These are phyloP conservation scores for Trachelipus rathkii DNA, from an alignment of 1,140 invertebrate species.

Conservation along the genomic window DNA sequence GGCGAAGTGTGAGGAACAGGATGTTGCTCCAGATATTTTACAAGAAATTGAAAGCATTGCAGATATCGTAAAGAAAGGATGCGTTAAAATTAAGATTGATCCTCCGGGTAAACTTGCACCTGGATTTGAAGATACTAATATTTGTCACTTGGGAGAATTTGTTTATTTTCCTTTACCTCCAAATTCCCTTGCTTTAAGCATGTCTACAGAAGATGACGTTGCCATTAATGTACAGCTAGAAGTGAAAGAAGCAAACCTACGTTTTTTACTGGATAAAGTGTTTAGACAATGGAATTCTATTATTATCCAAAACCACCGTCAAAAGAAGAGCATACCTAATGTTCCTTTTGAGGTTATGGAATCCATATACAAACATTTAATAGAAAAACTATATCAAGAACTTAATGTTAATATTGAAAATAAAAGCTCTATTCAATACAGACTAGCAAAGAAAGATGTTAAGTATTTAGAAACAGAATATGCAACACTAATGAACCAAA, in stretches of 20 bases:
- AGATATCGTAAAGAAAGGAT: conserved; percentile 17
- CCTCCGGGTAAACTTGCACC: conserved; percentile 28
- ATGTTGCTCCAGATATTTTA: not conserved
- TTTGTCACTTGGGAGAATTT: conserved; percentile 32
- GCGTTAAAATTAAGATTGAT: conserved; percentile 26
- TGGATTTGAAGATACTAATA: conserved; percentile 23
- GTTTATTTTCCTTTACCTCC: conserved; percentile 28
- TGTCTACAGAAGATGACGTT: conserved; percentile 26
- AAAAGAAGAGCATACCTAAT: conserved; percentile 28
- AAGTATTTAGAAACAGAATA: conserved; percentile 26
- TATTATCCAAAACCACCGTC: conserved; percentile 36
- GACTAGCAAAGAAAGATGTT: conserved; percentile 25
- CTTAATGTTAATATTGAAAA: too few relatives aligned
- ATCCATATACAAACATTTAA: conserved; percentile 26
- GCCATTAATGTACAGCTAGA: not conserved
- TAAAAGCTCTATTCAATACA: conserved; percentile 12
- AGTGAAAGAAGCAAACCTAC: not conserved
- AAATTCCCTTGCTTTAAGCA: conserved; percentile 19
- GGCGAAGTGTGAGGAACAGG: conserved; percentile 20
- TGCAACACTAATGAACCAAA: conserved; percentile 36
- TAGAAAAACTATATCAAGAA: conserved; percentile 7
- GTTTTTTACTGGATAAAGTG: conserved; percentile 23
- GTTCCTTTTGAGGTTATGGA: conserved; percentile 40
- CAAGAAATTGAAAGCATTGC: conserved; percentile 31
- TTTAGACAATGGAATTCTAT: conserved; percentile 43